Conservation (phyloP, 1,140 invertebrate species). For the Lethrus apterus region DNA sequence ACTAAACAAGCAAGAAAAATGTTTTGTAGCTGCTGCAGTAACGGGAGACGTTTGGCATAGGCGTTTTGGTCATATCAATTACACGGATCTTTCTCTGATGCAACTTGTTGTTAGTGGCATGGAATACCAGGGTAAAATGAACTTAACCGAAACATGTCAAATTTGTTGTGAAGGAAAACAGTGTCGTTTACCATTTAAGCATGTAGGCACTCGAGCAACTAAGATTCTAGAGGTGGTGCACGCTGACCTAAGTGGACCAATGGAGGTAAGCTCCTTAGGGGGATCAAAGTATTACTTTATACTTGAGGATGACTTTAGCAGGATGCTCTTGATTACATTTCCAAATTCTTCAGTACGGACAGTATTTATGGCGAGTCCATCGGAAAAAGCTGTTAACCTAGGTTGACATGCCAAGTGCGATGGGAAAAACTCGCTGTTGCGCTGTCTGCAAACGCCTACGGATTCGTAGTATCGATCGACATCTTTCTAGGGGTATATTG, state of each 20-base stretch:
- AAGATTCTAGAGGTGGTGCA: constrained; percentile 29
- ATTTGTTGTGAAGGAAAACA: constrained; percentile 36
- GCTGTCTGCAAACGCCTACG: too few species aligned
- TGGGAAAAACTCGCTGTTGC: too few species aligned
- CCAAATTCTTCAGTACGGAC: too few species aligned
- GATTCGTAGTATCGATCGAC: too few species aligned
- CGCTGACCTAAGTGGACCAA: constrained; percentile 33
- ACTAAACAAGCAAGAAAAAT: too few species aligned
- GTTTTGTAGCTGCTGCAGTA: constrained; percentile 18
- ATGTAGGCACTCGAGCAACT: constrained; percentile 20
- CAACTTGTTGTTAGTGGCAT: constrained; percentile 14
- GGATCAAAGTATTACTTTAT: constrained; percentile 39
- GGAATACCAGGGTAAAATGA: not conserved
- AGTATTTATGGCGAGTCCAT: too few species aligned
- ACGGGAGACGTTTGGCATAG: constrained; percentile 18
- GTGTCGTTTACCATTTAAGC: constrained; percentile 26
- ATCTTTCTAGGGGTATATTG: too few species aligned
- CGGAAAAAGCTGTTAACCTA: too few species aligned
- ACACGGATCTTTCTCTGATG: constrained; percentile 14
- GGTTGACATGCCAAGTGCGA: too few species aligned
- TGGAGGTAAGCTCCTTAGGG: constrained; percentile 29
- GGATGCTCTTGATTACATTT: too few species aligned
- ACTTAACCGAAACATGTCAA: constrained; percentile 25
- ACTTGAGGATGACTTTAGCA: constrained; percentile 40
- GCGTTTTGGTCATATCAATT: constrained; percentile 19